A percentile compares a stretch with the other conserved stretches of the same genome.
Conservation (phyloP, 2,797 vertebrate species). For the Rachycentron canadum region DNA sequence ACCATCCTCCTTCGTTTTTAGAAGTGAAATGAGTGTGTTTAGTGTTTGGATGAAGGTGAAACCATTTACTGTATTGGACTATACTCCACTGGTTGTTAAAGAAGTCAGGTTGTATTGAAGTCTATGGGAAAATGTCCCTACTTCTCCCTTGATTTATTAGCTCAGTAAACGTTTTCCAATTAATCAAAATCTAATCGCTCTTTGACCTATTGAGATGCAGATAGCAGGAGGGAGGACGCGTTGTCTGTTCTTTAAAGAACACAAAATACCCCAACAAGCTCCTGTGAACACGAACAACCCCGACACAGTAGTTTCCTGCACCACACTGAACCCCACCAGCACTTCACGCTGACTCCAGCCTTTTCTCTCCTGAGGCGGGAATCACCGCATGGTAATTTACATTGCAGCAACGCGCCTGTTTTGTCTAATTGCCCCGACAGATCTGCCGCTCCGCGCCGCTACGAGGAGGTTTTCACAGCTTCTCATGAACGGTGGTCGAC, state of each 20-base stretch:
- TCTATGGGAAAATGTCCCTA: no score
- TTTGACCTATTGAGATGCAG: no score
- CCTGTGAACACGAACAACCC: neutral
- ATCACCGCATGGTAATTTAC: conserved; percentile 51
- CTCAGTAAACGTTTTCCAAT: no score
- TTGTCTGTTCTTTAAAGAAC: no score
- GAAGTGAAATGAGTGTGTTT: no score
- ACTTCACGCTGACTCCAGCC: conserved; percentile 43
- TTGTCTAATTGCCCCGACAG: conserved; percentile 44
- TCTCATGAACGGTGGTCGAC: neutral
- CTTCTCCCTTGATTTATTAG: no score
- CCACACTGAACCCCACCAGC: conserved; percentile 9
- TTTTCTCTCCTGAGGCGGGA: conserved; percentile 38
- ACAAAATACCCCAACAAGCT: neutral
- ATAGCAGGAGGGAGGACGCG: no score
- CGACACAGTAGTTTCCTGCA: conserved; percentile 19
- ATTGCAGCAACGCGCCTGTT: conserved; percentile 34
- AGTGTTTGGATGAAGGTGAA: neutral
- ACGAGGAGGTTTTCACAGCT: neutral
- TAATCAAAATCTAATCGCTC: no score
- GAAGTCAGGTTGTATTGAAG: no score
- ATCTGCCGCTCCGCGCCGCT: conserved; percentile 14
- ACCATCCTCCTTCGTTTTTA: no score
- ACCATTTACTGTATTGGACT: no score
- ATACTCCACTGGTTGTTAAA: no score